Conservation (phyloP, 2,113 vertebrate species). For the Cyprinodon variegatus region DNA sequence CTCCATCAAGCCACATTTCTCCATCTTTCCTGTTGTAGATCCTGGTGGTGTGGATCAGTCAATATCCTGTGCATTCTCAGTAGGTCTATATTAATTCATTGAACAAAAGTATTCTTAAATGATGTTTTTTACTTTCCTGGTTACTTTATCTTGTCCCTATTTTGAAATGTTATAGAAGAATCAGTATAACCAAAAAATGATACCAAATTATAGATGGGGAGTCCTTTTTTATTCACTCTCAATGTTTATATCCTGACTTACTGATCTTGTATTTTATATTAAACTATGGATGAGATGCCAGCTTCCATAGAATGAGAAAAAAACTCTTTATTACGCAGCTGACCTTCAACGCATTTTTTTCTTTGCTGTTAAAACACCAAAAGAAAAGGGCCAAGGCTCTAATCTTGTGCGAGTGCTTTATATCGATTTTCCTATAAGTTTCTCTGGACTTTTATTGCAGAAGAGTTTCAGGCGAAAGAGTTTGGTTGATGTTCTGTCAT, state of each 20-base stretch:
- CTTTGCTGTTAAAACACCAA: conserved; percentile 32
- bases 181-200: no score
- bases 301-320: conserved; percentile 22
- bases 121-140: no score
- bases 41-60: no score
- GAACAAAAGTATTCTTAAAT: no score
- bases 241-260: not conserved
- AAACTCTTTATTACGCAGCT: conserved; percentile 35
- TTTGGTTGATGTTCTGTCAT: conserved; percentile 46
- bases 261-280: conserved; percentile 33
- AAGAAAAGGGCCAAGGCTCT: conserved; percentile 22
- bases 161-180: no score
- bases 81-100: no score
- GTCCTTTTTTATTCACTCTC: not conserved
- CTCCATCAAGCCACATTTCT: no score
- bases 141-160: no score
- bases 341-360: conserved; percentile 36
- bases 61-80: no score
- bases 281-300: conserved; percentile 30
- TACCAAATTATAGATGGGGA: no score
- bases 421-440: conserved; percentile 54
- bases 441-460: conserved; percentile 37
- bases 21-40: no score
- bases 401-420: conserved; percentile 46
- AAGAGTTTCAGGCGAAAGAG: conserved; percentile 18